Base-by-base conservation (phyloP, 2,888 invertebrate species). In the Melanchra persicariae region DNA sequence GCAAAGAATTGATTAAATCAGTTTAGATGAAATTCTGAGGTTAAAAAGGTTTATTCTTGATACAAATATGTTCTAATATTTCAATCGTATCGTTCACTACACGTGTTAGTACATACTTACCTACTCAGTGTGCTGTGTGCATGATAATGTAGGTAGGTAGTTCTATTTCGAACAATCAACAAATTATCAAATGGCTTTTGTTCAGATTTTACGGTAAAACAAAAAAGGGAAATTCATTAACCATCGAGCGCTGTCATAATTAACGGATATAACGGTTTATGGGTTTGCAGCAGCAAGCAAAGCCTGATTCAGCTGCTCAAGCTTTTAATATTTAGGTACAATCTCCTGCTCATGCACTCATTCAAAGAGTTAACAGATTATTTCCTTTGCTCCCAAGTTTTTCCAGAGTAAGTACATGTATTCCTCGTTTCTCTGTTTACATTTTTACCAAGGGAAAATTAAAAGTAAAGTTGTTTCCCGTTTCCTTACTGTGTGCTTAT, bases 361-460 rank as follows among this genome's bases (percentile, higher is more conserved):
- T 58, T 69, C 22, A 60, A 65, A 69, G 66, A 30, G 71, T 61
- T 63, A 49, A 24, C 62, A 68, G 58, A 37, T 40, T 61, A 65
- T 68, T 72, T 58, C 37, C 10, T 47, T 52, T 17, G 17, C 52
- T 37, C 22, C 12, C n/a, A 43, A 58, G 65, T 49, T 81, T 74
- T 71, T 64, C 45, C 43, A 30, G 47, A 9, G 43, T 61, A 69
- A 9, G 43, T 61, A 69, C 10, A 26, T 37, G 17, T 67, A 67
- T 58, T 58, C 59, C 67, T 69, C 55, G 55, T 66, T 72, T 71
- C 19, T 24, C 63, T 73, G 60, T 69, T 70, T 60, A 57, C n/a
- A 63, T 63, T 73, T 70, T 58, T 37, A 54, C 62, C n/a, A 30
- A 63, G 68, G 22, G 17, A 57, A 76, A 67, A 71, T 64, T 70